These are phyloP conservation scores for Aphrophora alni DNA, from an alignment of 2,888 invertebrate genomes.

Conservation along the genomic window DNA sequence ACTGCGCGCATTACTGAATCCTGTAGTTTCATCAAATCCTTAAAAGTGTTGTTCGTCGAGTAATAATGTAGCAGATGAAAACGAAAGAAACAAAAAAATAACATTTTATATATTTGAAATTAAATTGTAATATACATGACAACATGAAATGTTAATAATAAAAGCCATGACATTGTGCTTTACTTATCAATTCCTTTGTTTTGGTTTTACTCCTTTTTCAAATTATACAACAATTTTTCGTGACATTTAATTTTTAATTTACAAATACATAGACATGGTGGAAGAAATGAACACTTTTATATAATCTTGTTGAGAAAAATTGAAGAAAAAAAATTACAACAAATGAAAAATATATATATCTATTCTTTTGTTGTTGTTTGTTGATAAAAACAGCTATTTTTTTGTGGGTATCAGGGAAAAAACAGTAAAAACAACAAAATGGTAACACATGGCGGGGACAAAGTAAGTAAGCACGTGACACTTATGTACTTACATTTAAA, in stretches of 20 bases:
- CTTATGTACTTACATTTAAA: conserved; percentile 4
- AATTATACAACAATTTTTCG: conserved; percentile 9
- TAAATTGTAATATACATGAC: background rate
- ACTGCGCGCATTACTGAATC: no score
- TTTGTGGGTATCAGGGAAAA: background rate
- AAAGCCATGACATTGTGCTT: conserved; percentile 2
- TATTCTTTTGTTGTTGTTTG: background rate
- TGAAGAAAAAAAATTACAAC: background rate
- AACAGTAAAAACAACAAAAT: conserved; percentile 4
- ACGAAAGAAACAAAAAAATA: background rate
- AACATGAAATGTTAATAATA: background rate
- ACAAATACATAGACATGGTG: conserved; percentile 1
- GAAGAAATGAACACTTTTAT: conserved; percentile 9
- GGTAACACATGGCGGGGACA: background rate
- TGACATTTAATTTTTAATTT: conserved; percentile 1
- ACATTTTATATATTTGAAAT: background rate
- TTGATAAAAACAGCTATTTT: background rate
- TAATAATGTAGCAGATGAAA: background rate
- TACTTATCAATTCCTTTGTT: conserved; percentile 6
- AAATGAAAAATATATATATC: background rate
- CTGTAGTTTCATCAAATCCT: no score
- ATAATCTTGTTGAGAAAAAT: conserved; percentile 3
- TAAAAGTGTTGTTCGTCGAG: no score
- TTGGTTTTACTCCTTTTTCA: background rate
- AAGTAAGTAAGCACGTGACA: background rate